Evolutionary conservation across 1,140 invertebrate species (phyloP).

Genomic region (Aphelenchoides avenae): DNA sequence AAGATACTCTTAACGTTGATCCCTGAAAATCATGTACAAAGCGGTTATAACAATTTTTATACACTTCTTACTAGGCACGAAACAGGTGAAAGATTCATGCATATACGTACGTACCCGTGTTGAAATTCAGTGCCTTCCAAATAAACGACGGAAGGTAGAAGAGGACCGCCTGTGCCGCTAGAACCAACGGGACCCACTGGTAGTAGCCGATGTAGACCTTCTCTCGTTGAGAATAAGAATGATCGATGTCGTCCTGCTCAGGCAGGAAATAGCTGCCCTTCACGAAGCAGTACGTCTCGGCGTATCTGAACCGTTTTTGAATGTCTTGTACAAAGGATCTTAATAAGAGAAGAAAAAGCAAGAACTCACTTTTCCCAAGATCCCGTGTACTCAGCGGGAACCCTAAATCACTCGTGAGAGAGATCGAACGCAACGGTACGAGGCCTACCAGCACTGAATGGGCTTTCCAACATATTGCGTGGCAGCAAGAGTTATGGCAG

Average conservation of each 20-base stretch:
- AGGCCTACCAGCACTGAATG: constrained; percentile 43
- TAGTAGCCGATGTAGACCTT: constrained; percentile 61
- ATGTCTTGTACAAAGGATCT: constrained; percentile 26
- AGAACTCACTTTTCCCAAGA: constrained; percentile 62
- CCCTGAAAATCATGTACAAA: constrained; percentile 32
- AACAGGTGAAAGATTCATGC: background rate
- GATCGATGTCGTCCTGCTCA: constrained; percentile 47
- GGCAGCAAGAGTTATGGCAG: constrained; percentile 63
- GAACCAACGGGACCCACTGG: constrained; percentile 62
- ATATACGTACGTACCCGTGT: constrained; percentile 35
- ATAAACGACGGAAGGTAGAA: constrained; percentile 57
- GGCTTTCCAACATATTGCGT: constrained; percentile 65
- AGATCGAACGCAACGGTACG: background rate
- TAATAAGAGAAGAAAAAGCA: constrained; percentile 2
- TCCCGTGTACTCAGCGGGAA: constrained; percentile 63
- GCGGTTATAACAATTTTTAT: background rate
- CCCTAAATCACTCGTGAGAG: constrained; percentile 41
- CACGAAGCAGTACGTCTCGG: constrained; percentile 59
- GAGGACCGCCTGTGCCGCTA: constrained; percentile 54
- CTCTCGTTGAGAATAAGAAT: constrained; percentile 41
- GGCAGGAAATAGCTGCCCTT: constrained; percentile 57
- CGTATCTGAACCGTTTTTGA: constrained; percentile 52
- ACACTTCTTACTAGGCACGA: background rate
- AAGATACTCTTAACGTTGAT: constrained; percentile 56
- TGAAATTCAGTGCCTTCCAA: constrained; percentile 54